Conservation (phyloP, 1,140 invertebrate genomes). For the Mesaphorura yosii region DNA sequence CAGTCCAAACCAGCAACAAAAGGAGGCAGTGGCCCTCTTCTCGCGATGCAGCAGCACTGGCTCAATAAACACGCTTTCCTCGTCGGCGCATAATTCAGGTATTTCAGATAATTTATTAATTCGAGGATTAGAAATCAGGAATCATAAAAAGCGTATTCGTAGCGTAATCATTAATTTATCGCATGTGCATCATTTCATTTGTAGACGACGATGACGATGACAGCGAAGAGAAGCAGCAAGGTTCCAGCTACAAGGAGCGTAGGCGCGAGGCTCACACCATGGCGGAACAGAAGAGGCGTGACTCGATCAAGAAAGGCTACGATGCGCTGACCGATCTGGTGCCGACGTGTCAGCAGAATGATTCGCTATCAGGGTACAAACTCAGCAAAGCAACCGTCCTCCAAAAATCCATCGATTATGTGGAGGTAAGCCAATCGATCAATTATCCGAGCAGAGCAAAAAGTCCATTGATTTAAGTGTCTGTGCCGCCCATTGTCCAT, state of each 20-base stretch:
- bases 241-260: constrained; percentile 82
- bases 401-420: constrained; percentile 83
- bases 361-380: constrained; percentile 77
- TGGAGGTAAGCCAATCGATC: constrained; percentile 43
- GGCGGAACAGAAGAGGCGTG: constrained; percentile 90
- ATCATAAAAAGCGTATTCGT: too few relatives aligned
- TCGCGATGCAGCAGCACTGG: constrained; percentile 70
- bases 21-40: constrained; percentile 48
- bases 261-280: constrained; percentile 90
- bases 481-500: too few relatives aligned
- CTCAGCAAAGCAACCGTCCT: constrained; percentile 90
- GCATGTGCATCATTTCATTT: too few relatives aligned
- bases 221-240: constrained; percentile 61
- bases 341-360: constrained; percentile 75
- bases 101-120: too few relatives aligned
- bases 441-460: too few relatives aligned
- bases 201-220: constrained; percentile 74
- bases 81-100: constrained; percentile 77
- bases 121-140: too few relatives aligned
- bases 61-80: constrained; percentile 67
- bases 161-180: too few relatives aligned
- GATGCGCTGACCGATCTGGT: constrained; percentile 81
- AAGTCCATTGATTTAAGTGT: too few relatives aligned
- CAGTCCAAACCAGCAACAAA: constrained; percentile 50
- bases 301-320: constrained; percentile 93